Evolutionary conservation across 2,888 invertebrate genomes (phyloP).

Genomic region (Cataglyphis altisquamis): DNA sequence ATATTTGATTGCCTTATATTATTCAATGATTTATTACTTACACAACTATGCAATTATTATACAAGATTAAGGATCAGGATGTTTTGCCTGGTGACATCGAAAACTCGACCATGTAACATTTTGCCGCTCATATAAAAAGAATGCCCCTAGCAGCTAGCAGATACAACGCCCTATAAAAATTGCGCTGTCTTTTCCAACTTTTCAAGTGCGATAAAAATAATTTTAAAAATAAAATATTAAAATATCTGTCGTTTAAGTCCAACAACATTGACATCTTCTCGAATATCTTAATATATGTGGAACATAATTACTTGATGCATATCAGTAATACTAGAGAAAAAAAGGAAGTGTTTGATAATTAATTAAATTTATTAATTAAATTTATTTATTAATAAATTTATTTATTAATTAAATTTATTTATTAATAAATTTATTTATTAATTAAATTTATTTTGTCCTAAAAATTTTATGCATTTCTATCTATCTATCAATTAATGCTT

Average conservation of each 20-base stretch:
- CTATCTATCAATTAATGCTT: neutral
- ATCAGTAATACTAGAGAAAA: neutral
- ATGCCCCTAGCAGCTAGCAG: neutral
- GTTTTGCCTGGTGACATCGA: neutral
- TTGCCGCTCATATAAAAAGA: slow-evolving; percentile 5
- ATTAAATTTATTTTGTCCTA: neutral
- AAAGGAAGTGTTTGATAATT: neutral
- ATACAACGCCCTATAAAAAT: neutral
- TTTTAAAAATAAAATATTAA: neutral
- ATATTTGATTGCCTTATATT: neutral
- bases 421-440: too few species aligned
- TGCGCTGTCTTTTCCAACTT: neutral
- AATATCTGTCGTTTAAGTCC: neutral
- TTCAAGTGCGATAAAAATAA: slow-evolving; percentile 5
- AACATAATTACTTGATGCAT: neutral
- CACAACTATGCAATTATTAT: neutral
- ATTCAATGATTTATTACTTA: neutral
- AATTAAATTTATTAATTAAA: too few species aligned
- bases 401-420: too few species aligned
- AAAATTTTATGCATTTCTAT: neutral
- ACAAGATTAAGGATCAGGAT: slow-evolving; percentile 27
- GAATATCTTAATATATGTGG: neutral
- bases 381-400: too few species aligned
- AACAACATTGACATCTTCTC: neutral
- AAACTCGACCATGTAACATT: slow-evolving; percentile 36